Evolutionary conservation across 2,113 vertebrate species (phyloP).

Genomic region (Cricetomys ansorgei): DNA sequence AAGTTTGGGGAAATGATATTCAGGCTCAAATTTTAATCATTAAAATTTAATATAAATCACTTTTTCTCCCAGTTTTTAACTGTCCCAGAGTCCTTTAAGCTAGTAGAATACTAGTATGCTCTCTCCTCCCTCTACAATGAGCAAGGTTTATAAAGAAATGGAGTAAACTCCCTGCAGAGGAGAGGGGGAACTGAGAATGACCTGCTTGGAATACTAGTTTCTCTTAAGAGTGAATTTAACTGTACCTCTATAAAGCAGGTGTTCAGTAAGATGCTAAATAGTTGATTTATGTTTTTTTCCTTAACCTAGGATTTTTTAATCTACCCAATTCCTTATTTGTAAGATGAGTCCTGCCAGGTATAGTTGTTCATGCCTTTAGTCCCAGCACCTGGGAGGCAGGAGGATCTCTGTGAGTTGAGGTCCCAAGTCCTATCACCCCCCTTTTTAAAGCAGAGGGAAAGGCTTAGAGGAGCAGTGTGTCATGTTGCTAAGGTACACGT

Average conservation of each 20-base stretch:
- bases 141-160: neutral
- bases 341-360: neutral
- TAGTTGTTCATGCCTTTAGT: neutral
- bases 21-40: neutral
- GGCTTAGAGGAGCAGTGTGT: neutral
- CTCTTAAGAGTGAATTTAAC: neutral
- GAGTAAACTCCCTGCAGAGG: neutral
- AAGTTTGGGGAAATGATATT: neutral
- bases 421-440: neutral
- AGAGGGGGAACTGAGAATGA: neutral
- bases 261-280: neutral
- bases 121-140: too few relatives aligned
- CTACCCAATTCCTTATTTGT: neutral
- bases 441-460: constrained; percentile 3
- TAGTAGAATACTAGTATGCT: neutral
- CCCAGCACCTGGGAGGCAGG: neutral
- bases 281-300: neutral
- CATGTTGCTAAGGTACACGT: neutral
- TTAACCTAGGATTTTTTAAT: neutral
- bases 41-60: neutral
- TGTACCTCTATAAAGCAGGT: constrained; percentile 9
- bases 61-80: neutral
- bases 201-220: neutral
- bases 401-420: neutral
- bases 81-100: neutral